These are phyloP conservation scores for Anolis apletophallus DNA, from an alignment of 2,797 vertebrate genomes.

Conservation along the genomic window DNA sequence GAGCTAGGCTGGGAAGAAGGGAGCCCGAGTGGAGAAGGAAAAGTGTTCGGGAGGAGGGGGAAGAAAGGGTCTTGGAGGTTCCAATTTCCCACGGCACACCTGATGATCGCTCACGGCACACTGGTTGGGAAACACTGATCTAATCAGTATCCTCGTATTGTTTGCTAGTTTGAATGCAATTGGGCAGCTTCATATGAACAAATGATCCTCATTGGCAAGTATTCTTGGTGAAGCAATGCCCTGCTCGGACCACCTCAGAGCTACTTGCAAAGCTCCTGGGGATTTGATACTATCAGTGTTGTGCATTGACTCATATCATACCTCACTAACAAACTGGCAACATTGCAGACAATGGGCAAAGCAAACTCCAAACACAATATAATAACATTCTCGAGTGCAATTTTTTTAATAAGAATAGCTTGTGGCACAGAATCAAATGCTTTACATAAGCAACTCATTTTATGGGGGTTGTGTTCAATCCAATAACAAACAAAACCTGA, in stretches of 20 bases:
- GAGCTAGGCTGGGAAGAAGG: too few relatives aligned
- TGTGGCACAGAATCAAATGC: conserved; percentile 11
- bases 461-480: background rate
- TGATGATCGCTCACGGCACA: too few relatives aligned
- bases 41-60: too few relatives aligned
- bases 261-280: background rate
- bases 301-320: too few relatives aligned
- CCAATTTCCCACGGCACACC: too few relatives aligned
- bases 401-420: background rate
- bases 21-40: too few relatives aligned
- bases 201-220: background rate
- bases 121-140: too few relatives aligned
- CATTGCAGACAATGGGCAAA: background rate
- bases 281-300: background rate
- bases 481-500: conserved; percentile 22
- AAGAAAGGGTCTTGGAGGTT: too few relatives aligned
- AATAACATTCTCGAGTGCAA: background rate
- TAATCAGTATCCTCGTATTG: background rate
- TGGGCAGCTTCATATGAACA: background rate
- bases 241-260: background rate
- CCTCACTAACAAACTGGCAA: background rate
- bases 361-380: background rate
- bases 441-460: conserved; percentile 1
- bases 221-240: background rate
- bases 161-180: conserved; percentile 41